A percentile compares a stretch with the other conserved stretches of the same genome.
These are phyloP conservation scores for Tetramorium alpestre DNA, from an alignment of 1,140 invertebrate species.

Conservation along the genomic window DNA sequence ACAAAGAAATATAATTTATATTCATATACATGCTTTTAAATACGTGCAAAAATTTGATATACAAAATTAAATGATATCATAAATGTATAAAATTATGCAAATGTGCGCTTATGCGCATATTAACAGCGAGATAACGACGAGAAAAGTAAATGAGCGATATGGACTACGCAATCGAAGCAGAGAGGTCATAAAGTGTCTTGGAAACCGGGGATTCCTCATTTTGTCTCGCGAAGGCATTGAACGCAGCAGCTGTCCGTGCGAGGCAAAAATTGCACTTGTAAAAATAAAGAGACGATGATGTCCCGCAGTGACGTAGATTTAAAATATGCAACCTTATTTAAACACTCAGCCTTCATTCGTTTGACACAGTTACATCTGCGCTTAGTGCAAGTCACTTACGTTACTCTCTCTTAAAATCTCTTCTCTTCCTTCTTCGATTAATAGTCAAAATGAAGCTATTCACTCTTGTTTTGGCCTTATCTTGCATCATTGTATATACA, in stretches of 20 bases:
- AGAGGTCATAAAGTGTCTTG: background rate
- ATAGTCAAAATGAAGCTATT: background rate
- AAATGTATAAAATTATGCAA: background rate
- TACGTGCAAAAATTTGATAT: too few species aligned
- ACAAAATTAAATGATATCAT: background rate
- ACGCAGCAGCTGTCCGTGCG: background rate
- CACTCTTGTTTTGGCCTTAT: background rate
- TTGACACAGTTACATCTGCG: background rate
- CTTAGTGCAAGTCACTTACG: background rate
- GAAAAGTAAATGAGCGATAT: slow-evolving; percentile 20
- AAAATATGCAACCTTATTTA: background rate
- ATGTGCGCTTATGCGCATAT: background rate
- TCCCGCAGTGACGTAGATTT: background rate
- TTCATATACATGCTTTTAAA: background rate
- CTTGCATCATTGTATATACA: background rate
- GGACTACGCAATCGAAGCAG: background rate
- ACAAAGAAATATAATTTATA: background rate
- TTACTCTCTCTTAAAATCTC: background rate
- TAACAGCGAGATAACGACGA: slow-evolving; percentile 1
- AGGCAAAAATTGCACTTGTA: background rate
- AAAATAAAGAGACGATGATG: slow-evolving; percentile 10
- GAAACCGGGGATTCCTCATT: slow-evolving; percentile 7
- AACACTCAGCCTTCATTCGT: background rate
- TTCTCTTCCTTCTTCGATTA: background rate
- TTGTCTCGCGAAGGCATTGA: background rate